Conservation (phyloP, 2,888 invertebrate species). For the Keiferia lycopersicella region DNA sequence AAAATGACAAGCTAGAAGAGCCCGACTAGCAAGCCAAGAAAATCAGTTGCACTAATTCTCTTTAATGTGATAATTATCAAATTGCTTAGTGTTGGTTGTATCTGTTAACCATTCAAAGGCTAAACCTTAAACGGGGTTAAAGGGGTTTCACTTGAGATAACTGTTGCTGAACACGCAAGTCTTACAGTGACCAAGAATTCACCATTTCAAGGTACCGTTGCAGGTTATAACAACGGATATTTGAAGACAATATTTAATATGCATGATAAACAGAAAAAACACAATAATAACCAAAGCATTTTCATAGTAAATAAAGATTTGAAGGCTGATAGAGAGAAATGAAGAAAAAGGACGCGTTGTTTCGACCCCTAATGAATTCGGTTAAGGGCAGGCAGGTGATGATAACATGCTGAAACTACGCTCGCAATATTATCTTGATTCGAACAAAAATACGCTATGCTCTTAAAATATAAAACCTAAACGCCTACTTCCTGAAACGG, state of each 20-base stretch:
- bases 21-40: not conserved
- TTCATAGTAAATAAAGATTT: too few species aligned
- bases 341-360: too few species aligned
- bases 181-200: not conserved
- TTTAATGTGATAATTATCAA: not conserved
- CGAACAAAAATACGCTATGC: not conserved
- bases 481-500: not conserved
- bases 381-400: too few species aligned
- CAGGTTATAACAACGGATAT: not conserved
- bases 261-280: too few species aligned
- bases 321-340: too few species aligned
- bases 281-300: too few species aligned
- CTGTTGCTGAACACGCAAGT: not conserved
- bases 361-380: too few species aligned
- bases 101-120: not conserved
- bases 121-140: not conserved
- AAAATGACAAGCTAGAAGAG: not conserved
- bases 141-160: conserved; percentile 9
- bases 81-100: not conserved
- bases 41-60: not conserved
- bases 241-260: too few species aligned
- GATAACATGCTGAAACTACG: too few species aligned
- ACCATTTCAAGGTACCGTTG: not conserved
- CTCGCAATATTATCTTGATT: too few species aligned
- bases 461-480: not conserved